phyloP scores from a whole-genome alignment of 2,888 invertebrate species.

The Lithosia quadra region DNA sequence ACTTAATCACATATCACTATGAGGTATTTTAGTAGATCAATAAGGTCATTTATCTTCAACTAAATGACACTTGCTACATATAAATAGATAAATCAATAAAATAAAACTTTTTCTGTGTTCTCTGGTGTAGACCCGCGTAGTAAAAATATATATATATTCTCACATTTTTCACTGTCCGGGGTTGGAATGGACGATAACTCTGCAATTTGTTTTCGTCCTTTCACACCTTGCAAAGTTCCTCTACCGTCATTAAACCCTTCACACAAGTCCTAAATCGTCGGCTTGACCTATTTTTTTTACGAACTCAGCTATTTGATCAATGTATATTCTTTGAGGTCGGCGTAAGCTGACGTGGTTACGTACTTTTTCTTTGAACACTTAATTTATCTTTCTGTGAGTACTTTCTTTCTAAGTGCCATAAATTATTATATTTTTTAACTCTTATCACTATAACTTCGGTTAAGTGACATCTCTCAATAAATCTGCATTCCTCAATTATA shows the following conservation, averaged over 20 bases:
- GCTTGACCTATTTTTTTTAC: not conserved
- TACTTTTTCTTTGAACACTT: not conserved
- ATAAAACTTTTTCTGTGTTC: not conserved
- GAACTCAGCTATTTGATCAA: not conserved
- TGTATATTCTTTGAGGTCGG: not conserved
- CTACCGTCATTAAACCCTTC: not conserved
- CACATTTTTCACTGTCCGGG: not conserved
- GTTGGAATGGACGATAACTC: not conserved
- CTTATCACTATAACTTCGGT: too few relatives aligned
- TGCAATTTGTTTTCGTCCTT: not conserved
- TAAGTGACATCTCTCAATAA: too few relatives aligned
- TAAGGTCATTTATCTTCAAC: not conserved
- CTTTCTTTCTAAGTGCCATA: too few relatives aligned
- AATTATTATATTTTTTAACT: too few relatives aligned
- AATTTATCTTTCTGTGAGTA: too few relatives aligned
- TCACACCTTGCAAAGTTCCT: not conserved
- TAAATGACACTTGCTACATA: not conserved
- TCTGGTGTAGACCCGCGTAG: not conserved
- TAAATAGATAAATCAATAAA: conserved; percentile 2
- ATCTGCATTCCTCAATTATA: too few relatives aligned
- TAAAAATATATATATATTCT: too few relatives aligned
- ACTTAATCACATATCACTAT: not conserved
- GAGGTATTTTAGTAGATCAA: not conserved
- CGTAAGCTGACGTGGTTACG: not conserved
- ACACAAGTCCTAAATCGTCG: not conserved